A percentile compares a stretch with the other conserved stretches of the same genome.
Evolutionary conservation across 2,113 vertebrate species (phyloP).

Genomic region (Lates calcarifer): DNA sequence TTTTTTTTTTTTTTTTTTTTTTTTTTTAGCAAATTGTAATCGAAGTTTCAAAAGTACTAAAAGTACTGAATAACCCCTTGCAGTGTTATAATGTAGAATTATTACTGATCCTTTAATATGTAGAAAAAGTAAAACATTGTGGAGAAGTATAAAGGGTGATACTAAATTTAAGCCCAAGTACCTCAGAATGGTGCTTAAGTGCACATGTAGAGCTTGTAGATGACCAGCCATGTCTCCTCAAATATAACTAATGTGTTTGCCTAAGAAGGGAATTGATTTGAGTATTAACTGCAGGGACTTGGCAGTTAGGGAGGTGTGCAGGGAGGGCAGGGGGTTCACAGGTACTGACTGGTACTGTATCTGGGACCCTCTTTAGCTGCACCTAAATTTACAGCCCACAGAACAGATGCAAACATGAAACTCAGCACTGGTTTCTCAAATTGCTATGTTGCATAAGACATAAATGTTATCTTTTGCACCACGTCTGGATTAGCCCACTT

Average conservation of each 20-base stretch:
- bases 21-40: background rate
- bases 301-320: slow-evolving; percentile 3
- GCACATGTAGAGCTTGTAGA: background rate
- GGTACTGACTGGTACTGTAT: slow-evolving; percentile 19
- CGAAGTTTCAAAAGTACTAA: background rate
- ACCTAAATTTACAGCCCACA: slow-evolving; percentile 66
- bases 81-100: background rate
- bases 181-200: background rate
- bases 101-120: background rate
- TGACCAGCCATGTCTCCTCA: background rate
- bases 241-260: background rate
- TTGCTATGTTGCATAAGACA: slow-evolving; percentile 49
- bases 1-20: no score
- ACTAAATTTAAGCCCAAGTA: background rate
- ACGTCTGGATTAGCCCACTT: slow-evolving; percentile 8
- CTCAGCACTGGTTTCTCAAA: slow-evolving; percentile 49
- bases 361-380: slow-evolving; percentile 51
- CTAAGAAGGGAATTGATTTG: slow-evolving; percentile 16
- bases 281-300: slow-evolving; percentile 1
- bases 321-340: background rate
- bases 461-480: slow-evolving; percentile 42
- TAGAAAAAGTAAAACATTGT: background rate
- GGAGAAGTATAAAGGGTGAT: background rate
- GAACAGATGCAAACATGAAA: slow-evolving; percentile 58
- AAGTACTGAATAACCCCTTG: background rate